Base-by-base conservation (phyloP, 2,113 vertebrate genomes). In the Ceuthmochares aereus region DNA sequence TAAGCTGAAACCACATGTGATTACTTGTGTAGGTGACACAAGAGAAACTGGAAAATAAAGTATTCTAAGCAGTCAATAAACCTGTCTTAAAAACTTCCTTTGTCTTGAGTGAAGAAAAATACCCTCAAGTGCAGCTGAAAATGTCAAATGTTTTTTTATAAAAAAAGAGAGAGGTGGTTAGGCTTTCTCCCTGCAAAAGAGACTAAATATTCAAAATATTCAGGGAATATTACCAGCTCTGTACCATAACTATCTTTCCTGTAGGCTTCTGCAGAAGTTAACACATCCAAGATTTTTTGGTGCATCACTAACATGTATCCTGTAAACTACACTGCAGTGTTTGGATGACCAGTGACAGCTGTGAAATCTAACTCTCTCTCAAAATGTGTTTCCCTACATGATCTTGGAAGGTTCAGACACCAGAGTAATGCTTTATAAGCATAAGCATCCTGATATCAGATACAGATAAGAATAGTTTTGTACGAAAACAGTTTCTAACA, bases 21-120 rank as follows among this genome's bases (percentile, higher is more conserved):
- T 92, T 88, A 74, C 68, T 95, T 90, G 75, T 81, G 26, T 55
- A 95, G 59, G 82, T 96, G 95, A 94, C 82, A 94, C 82, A 96
- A 93, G 72, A 95, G 72, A 95, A 80, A 60, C 75, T 88, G 59
- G 21, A 91, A 87, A 93, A 91, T 94, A 91, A 87, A 91, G 59
- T 70, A 69, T 52, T 87, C 32, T 60, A 90, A 68, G 67, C 89
- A 93, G 93, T 80, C 80, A 95, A 93, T 96, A 97, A 97, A 96
- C 87, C 75, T 93, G 95, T 94, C 95, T 88, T 84, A 90, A 93
- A 77, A 67, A n/a, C 86, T 93, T 56, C 25, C 11, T 90, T 96
- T 88, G 56, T 83, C 37, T 47, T 80, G 32, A 43, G 37, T 47
- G 19, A 55, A 79, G 68, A 66, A 89, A 90, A 25, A 36, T 19